Conservation (phyloP, 2,797 vertebrate genomes). For the Neosalanx taihuensis region DNA sequence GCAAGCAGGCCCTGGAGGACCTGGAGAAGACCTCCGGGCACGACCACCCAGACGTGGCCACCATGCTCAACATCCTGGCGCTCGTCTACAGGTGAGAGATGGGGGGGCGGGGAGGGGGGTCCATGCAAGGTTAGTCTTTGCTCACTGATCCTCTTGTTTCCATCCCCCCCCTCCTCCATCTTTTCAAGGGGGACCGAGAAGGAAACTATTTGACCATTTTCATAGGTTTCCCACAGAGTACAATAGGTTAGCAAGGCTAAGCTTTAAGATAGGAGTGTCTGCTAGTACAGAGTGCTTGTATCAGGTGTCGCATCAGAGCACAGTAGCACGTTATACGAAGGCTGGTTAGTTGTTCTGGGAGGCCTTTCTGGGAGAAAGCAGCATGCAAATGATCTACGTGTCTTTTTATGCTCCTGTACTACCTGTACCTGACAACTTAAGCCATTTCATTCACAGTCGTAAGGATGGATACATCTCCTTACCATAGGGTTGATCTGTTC, state of each 20-base stretch:
- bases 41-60: constrained; percentile 88
- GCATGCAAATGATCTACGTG: background rate
- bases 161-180: no score
- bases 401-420: background rate
- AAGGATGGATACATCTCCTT: no score
- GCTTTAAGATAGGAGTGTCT: background rate
- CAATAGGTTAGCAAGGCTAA: background rate
- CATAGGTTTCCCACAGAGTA: background rate
- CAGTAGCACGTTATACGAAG: background rate
- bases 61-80: constrained; percentile 91
- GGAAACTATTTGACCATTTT: background rate
- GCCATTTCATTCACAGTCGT: no score
- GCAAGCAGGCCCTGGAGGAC: constrained; percentile 88
- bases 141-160: no score
- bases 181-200: background rate
- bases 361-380: background rate
- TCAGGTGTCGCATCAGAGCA: background rate
- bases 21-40: constrained; percentile 89
- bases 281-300: background rate
- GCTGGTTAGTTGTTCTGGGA: background rate
- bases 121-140: background rate
- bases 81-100: constrained; percentile 82
- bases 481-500: background rate
- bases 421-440: background rate
- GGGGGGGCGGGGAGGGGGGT: no score